These are phyloP conservation scores for Ips nitidus DNA, from an alignment of 1,140 invertebrate species.

Conservation along the genomic window DNA sequence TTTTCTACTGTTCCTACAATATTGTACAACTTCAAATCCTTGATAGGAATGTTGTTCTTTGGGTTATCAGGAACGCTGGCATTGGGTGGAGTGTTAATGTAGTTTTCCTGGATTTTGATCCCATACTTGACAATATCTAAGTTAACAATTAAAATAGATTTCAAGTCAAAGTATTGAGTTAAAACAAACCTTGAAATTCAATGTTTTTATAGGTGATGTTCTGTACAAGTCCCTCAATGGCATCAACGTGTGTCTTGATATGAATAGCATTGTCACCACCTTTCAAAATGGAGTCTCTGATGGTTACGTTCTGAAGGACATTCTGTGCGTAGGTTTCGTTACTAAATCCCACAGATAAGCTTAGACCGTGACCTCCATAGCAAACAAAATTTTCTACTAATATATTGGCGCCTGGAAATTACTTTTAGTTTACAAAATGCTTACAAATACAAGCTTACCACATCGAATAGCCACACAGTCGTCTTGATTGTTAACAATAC, in stretches of 20 bases:
- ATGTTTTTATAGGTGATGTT: constrained; percentile 37
- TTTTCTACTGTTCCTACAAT: constrained; percentile 4
- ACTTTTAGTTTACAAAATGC: background rate
- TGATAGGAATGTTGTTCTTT: constrained; percentile 24
- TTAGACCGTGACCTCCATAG: constrained; percentile 33
- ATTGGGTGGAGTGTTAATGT: background rate
- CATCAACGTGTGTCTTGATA: constrained; percentile 33
- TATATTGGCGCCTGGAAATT: constrained; percentile 24
- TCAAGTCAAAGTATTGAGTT: background rate
- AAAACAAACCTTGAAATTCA: constrained; percentile 18
- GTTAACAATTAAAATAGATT: background rate
- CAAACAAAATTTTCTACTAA: constrained; percentile 22
- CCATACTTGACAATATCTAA: constrained; percentile 14
- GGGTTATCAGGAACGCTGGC: background rate
- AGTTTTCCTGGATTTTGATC: constrained; percentile 19
- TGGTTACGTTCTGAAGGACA: constrained; percentile 18
- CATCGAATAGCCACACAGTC: constrained; percentile 21
- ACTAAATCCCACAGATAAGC: constrained; percentile 26
- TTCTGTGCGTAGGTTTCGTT: constrained; percentile 13
- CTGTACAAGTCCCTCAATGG: constrained; percentile 15
- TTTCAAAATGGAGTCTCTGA: constrained; percentile 23
- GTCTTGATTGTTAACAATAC: constrained; percentile 19
- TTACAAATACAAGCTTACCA: background rate
- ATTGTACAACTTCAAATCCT: constrained; percentile 7
- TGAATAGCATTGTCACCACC: constrained; percentile 32